Base-by-base conservation (phyloP, 2,888 invertebrate genomes). In the Melieria crassipennis region DNA sequence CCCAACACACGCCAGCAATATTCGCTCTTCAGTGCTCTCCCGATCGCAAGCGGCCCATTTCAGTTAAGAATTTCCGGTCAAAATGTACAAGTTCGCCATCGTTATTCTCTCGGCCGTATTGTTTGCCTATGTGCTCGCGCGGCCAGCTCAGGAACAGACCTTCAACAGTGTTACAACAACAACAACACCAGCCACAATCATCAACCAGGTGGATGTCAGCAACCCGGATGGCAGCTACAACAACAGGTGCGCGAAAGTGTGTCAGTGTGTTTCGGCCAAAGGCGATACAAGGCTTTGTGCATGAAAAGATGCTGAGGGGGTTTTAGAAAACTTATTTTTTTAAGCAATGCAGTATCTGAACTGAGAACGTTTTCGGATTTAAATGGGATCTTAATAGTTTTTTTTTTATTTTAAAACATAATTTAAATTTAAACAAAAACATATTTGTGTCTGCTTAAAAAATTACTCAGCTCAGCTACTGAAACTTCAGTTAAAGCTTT, bases 161-260 rank as follows among this genome's bases (percentile, higher is more conserved):
- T 57, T 46, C 5, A 73, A 75, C 4, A 77, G 63, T 9, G 61
- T 52, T 5, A 75, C 75, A 60, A 79, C 83, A 9, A 80, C 83
- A 43, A 83, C 84, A 58, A 86, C 88, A n/a, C 83, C 87, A n/a
- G 86, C 88, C 61, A 84, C 88, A 55, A 89, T 89, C 61, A 76
- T 89, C n/a, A 86, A 83, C 52, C 88, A 88, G 79, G 84, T 86
- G 65, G 87, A 87, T 77, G 83, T 85, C 52, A 85, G 83, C 69
- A 87, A 87, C 79, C 82, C 86, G 6, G 88, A 88, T 83, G 88
- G 89, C 55, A 87, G 86, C 76, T 88, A 86, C 73, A 88, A 86
- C 75, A 88, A 83, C 81, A 88, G 88, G 88, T 88, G 78, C 73
- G 79, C 73, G 45, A 52, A 4, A 52, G 13, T 7, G 11, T n/a